Base-by-base conservation (phyloP, 1,140 invertebrate genomes). In the Asbolus verrucosus region DNA sequence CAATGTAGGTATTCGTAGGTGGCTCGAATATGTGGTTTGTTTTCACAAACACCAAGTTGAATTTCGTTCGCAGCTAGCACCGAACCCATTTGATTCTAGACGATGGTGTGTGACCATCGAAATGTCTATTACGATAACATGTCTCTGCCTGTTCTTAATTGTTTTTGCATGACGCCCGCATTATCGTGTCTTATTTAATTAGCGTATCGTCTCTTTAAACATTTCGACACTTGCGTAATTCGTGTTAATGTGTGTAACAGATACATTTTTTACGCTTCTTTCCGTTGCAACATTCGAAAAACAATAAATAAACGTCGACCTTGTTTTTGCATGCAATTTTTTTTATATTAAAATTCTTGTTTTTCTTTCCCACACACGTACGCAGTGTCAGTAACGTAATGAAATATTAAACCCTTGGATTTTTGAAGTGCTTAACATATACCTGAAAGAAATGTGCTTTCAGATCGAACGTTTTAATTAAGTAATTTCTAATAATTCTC, bases 1-100 rank as follows among this genome's bases (percentile, higher is more conserved):
- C 71, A 73, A 70, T 70, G 71, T 73, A 73, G 39, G 71, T 73
- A 72, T 69, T 69, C 71, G 71, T 72, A 67, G 71, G 71, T 72
- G 71, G 69, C 65, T 72, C 27, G 60, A 69, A 71, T 71, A 39
- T 59, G 60, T 71, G 59, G 70, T 71, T 71, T 61, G 67, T 59
- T 62, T 43, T 68, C 54, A 46, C 63, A 66, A 66, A 41, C 50
- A 31, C 43, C 46, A 65, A 67, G 18, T 70, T 43, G 69, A 66
- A 59, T 65, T 65, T 8, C 13, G 16, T 41, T 41, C 15, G n/a
- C n/a, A 16, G 8, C 33, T 46, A 14, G 15, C 43, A 50, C 16
- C 43, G 43, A 50, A 19, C 19, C 43, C 11, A 36, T 36, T 36
- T 11, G 5, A 36, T 36, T 36, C 11, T 36, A 11, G 5, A 36